A percentile compares a stretch with the other conserved stretches of the same genome.
phyloP scores from a whole-genome alignment of 2,797 vertebrate species.

The Crax fasciolata region DNA sequence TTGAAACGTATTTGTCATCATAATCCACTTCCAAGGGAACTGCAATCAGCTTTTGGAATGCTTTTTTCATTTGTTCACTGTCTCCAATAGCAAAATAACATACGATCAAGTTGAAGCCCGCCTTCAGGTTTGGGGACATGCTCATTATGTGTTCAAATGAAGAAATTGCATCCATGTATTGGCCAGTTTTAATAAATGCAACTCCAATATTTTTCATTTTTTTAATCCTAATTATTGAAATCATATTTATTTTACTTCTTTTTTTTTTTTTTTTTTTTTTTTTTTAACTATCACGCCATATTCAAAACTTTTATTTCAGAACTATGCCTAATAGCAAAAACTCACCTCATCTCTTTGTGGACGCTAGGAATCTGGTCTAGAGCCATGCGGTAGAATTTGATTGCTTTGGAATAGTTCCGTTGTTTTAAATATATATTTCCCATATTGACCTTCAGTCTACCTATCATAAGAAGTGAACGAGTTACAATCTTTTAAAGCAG shows the following conservation, averaged over 20 bases:
- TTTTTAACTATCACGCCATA: background rate
- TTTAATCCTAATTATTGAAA: constrained; percentile 89
- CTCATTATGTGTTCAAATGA: constrained; percentile 97
- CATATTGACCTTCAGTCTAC: constrained; percentile 96
- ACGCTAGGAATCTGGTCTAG: constrained; percentile 94
- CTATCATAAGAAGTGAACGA: constrained; percentile 79
- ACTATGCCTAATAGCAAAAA: background rate
- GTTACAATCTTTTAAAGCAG: background rate
- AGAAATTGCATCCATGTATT: constrained; percentile 92
- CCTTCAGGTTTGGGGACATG: constrained; percentile 92
- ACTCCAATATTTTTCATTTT: constrained; percentile 98
- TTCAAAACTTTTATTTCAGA: background rate
- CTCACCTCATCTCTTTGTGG: constrained; percentile 93
- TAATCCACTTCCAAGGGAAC: constrained; percentile 92
- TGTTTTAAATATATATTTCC: constrained; percentile 98
- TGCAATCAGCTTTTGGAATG: constrained; percentile 94
- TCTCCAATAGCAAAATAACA: constrained; percentile 94
- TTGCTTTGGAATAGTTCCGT: constrained; percentile 94
- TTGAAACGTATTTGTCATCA: constrained; percentile 93
- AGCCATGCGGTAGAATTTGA: constrained; percentile 98
- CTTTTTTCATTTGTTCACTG: constrained; percentile 95
- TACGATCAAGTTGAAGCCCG: constrained; percentile 94
- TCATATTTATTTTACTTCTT: too few relatives aligned
- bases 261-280: too few relatives aligned
- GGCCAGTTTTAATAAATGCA: constrained; percentile 93